Evolutionary conservation across 2,888 invertebrate genomes (phyloP).

Genomic region (Beris chalybata): DNA sequence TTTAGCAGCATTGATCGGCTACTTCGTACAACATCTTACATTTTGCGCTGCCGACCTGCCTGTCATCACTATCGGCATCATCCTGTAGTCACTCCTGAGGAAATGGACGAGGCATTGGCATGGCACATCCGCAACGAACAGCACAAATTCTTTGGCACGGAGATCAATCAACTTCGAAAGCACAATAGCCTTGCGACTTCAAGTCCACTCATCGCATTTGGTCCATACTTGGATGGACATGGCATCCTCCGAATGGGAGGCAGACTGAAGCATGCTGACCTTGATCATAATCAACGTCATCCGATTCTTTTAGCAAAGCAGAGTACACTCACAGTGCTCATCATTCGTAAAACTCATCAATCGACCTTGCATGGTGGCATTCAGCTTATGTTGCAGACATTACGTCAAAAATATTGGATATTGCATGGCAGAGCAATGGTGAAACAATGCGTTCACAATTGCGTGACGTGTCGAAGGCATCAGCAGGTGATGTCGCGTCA

Average conservation of each 20-base stretch:
- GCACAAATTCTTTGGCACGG: background rate
- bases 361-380: too few relatives aligned
- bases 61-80: background rate
- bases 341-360: background rate
- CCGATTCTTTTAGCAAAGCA: background rate
- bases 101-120: conserved; percentile 8
- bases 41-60: background rate
- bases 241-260: background rate
- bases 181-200: background rate
- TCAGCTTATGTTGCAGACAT: too few relatives aligned
- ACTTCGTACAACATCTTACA: too few relatives aligned
- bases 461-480: too few relatives aligned
- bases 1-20: too few relatives aligned
- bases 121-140: conserved; percentile 4
- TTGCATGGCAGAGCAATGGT: too few relatives aligned
- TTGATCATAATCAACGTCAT: conserved; percentile 3
- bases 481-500: too few relatives aligned
- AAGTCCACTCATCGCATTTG: background rate
- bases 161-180: background rate
- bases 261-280: background rate
- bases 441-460: too few relatives aligned
- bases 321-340: background rate
- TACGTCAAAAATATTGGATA: too few relatives aligned
- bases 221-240: background rate
- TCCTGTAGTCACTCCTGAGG: background rate